Conservation (phyloP, 2,113 vertebrate genomes). For the Corvus hawaiiensis region DNA sequence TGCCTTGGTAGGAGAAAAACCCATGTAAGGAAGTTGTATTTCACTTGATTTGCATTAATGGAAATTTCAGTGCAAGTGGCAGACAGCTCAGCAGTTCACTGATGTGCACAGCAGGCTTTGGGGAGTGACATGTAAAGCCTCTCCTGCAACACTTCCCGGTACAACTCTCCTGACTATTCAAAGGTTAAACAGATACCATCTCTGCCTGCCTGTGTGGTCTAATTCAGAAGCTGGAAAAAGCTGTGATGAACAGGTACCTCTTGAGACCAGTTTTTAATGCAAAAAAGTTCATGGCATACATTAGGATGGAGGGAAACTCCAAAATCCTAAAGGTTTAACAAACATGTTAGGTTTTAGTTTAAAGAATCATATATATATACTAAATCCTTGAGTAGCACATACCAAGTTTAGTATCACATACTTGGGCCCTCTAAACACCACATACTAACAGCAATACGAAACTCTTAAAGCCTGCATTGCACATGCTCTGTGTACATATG, state of each 20-base stretch:
- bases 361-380: background rate
- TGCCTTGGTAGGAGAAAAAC: background rate
- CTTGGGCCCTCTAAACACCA: background rate
- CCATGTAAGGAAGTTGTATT: background rate
- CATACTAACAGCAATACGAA: background rate
- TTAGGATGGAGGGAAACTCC: background rate
- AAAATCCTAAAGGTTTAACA: background rate
- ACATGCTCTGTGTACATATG: fast-evolving
- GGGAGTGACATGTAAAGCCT: background rate
- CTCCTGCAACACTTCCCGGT: background rate
- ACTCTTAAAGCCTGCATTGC: background rate
- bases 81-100: background rate
- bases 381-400: background rate
- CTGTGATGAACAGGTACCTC: background rate
- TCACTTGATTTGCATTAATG: background rate
- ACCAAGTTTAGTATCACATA: background rate
- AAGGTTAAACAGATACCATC: background rate
- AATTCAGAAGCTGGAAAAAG: background rate
- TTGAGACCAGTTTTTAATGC: background rate
- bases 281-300: background rate
- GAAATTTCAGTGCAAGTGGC: background rate
- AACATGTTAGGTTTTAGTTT: background rate
- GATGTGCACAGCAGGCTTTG: background rate
- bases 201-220: background rate
- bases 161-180: background rate